Evolutionary conservation across 2,888 invertebrate genomes (phyloP).

Genomic region (Torymus tubicola): DNA sequence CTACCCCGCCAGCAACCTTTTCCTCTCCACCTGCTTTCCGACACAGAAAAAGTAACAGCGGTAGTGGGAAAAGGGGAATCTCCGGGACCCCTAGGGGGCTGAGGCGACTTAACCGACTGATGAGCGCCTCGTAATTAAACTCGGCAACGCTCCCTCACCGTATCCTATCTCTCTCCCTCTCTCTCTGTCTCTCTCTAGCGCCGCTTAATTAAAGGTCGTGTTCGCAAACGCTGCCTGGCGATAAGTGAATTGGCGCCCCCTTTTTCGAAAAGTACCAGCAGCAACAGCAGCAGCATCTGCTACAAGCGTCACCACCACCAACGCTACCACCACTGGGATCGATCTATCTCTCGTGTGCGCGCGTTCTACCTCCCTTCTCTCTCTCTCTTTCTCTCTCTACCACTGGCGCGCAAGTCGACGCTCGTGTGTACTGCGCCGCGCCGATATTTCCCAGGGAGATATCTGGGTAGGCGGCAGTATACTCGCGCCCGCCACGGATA

Average conservation of each 20-base stretch:
- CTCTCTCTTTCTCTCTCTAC: neutral
- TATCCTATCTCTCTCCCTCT: too few species aligned
- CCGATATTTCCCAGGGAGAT: slow-evolving; percentile 73
- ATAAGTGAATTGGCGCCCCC: too few species aligned
- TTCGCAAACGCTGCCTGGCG: neutral
- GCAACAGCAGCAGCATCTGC: neutral
- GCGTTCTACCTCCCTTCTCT: neutral
- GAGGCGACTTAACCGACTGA: slow-evolving; percentile 20
- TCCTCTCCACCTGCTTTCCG: too few species aligned
- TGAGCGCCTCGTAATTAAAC: slow-evolving; percentile 24
- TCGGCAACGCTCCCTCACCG: neutral
- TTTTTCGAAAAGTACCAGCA: neutral
- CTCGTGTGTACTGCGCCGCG: slow-evolving; percentile 5
- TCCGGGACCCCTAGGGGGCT: too few species aligned
- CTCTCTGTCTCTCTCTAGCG: slow-evolving; percentile 17
- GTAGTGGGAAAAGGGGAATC: too few species aligned
- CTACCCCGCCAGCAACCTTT: too few species aligned
- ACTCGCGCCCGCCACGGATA: slow-evolving; percentile 45
- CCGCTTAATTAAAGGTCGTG: slow-evolving; percentile 40
- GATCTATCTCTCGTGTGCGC: slow-evolving; percentile 24
- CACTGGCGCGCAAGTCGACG: neutral
- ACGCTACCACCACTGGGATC: neutral
- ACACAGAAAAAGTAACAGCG: too few species aligned
- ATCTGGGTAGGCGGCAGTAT: slow-evolving; percentile 71
- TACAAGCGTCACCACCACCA: too few species aligned